Evolutionary conservation across 64 coral and sea anemone species (phyloP).

Genomic region (Pachyseris speciosa): DNA sequence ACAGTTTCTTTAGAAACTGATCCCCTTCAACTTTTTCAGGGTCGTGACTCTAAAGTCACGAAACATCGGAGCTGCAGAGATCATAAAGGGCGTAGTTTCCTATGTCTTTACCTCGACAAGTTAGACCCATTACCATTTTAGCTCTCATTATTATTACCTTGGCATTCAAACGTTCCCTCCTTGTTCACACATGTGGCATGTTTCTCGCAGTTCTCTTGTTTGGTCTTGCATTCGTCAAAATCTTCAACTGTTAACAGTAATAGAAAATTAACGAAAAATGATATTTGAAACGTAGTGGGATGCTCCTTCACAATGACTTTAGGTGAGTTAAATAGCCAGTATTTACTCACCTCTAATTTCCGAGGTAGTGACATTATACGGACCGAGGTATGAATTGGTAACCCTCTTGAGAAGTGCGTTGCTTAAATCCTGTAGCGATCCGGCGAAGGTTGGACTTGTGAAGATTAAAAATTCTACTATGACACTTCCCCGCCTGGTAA

Average conservation of each 20-base stretch:
- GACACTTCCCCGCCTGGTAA: slow-evolving; percentile 23
- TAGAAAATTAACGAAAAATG: too few relatives aligned
- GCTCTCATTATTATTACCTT: slow-evolving; percentile 50
- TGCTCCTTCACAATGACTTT: too few relatives aligned
- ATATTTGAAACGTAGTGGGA: too few relatives aligned
- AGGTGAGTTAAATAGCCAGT: background rate
- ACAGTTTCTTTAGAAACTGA: too few relatives aligned
- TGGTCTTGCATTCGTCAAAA: slow-evolving; percentile 44
- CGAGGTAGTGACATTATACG: background rate
- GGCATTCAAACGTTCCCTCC: slow-evolving; percentile 56
- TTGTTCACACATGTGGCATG: slow-evolving; percentile 50
- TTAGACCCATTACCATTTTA: slow-evolving; percentile 59
- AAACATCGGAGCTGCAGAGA: too few relatives aligned
- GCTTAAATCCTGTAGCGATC: background rate
- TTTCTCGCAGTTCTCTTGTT: slow-evolving; percentile 10
- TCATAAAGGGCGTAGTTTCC: too few relatives aligned
- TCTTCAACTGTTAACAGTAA: background rate
- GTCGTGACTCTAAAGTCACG: too few relatives aligned
- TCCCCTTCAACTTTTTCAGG: too few relatives aligned
- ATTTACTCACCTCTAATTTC: background rate
- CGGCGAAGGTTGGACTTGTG: slow-evolving; percentile 35
- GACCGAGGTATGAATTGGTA: background rate
- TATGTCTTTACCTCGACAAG: slow-evolving; percentile 69
- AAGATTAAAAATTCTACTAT: slow-evolving; percentile 12
- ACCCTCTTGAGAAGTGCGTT: background rate